A percentile compares a stretch with the other conserved stretches of the same genome.
Conservation (phyloP, 1,140 invertebrate genomes). For the Hestina assimilis region DNA sequence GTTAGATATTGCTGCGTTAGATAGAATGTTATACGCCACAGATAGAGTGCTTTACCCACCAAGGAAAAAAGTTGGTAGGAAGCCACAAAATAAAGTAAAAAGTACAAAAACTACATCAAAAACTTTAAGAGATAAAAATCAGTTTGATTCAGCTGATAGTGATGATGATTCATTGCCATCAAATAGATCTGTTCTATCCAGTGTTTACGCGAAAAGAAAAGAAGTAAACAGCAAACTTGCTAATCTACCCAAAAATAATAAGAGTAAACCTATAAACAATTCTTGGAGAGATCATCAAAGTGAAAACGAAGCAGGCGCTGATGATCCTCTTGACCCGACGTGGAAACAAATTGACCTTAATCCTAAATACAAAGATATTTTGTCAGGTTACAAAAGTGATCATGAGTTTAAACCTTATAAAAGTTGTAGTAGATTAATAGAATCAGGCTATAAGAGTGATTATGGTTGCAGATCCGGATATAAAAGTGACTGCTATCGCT, state of each 20-base stretch:
- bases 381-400: constrained; percentile 80
- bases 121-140: constrained; percentile 76
- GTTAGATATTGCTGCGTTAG: constrained; percentile 80
- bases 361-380: constrained; percentile 79
- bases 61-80: constrained; percentile 83
- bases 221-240: constrained; percentile 71
- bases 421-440: constrained; percentile 79
- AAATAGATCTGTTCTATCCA: constrained; percentile 69
- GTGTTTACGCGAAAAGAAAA: constrained; percentile 76
- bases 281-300: constrained; percentile 73
- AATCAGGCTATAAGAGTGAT: constrained; percentile 81
- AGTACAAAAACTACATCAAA: constrained; percentile 72
- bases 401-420: constrained; percentile 78
- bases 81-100: constrained; percentile 72
- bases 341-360: constrained; percentile 82
- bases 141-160: constrained; percentile 67
- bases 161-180: constrained; percentile 62
- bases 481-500: constrained; percentile 76
- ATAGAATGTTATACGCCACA: constrained; percentile 83
- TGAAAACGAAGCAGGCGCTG: constrained; percentile 73
- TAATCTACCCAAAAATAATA: constrained; percentile 58
- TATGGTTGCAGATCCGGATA: constrained; percentile 78
- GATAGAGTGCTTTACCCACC: constrained; percentile 87
- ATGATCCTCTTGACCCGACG: constrained; percentile 78
- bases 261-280: constrained; percentile 53